A percentile compares a stretch with the other conserved stretches of the same genome.
Evolutionary conservation across 2,113 vertebrate genomes (phyloP).

Genomic region (Pteropus alecto): DNA sequence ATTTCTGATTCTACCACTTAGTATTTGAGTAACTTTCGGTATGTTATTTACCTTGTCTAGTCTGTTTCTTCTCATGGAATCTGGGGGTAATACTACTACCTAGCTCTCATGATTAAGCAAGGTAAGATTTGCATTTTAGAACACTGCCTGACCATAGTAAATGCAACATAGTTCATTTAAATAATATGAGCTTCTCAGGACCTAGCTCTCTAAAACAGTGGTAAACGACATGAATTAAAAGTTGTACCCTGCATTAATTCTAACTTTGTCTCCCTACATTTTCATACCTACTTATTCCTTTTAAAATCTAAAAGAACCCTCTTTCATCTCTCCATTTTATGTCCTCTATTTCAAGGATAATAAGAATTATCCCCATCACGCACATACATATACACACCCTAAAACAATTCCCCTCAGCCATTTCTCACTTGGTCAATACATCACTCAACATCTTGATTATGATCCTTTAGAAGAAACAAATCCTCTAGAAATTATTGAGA

Average conservation of each 20-base stretch:
- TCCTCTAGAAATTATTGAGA: neutral
- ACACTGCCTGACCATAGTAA: neutral
- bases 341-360: neutral
- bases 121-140: neutral
- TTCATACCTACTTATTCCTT: neutral
- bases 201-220: neutral
- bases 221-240: neutral
- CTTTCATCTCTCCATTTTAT: neutral
- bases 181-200: neutral
- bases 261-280: neutral
- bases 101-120: neutral
- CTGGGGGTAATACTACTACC: neutral
- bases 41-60: slow-evolving; percentile 20
- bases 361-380: neutral
- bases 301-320: neutral
- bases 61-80: neutral
- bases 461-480: neutral
- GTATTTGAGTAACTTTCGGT: neutral
- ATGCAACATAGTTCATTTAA: neutral
- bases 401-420: neutral
- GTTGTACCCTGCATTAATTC: neutral
- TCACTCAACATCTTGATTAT: neutral
- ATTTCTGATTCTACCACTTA: neutral
- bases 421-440: neutral
- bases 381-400: neutral